Percentiles rank a stretch among this genome's conserved stretches.
Conservation (phyloP, 2,888 invertebrate genomes). For the Xestia rhomboidea region DNA sequence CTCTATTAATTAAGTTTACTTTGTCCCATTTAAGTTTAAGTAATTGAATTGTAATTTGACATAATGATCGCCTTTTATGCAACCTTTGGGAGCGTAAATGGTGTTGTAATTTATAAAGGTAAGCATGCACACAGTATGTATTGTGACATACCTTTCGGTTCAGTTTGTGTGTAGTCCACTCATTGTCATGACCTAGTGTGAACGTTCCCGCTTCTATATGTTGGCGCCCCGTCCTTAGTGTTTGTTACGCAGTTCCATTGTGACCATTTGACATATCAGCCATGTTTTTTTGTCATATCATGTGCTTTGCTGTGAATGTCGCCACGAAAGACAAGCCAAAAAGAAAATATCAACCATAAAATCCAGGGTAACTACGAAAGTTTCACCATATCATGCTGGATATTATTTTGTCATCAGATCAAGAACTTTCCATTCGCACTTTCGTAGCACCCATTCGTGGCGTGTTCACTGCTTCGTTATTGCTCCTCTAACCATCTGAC, state of each 20-base stretch:
- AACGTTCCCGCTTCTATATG: slow-evolving; percentile 64
- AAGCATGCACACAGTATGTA: slow-evolving; percentile 90
- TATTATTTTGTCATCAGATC: slow-evolving; percentile 40
- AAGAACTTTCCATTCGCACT: slow-evolving; percentile 33
- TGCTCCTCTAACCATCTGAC: slow-evolving; percentile 22
- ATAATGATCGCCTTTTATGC: slow-evolving; percentile 90
- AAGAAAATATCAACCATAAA: neutral
- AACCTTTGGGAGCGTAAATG: slow-evolving; percentile 90
- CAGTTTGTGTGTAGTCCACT: slow-evolving; percentile 70
- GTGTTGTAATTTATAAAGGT: slow-evolving; percentile 90
- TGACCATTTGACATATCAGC: slow-evolving; percentile 55
- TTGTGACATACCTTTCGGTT: slow-evolving; percentile 73
- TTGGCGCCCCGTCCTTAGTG: slow-evolving; percentile 58
- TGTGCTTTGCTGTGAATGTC: slow-evolving; percentile 57
- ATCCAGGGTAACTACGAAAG: slow-evolving; percentile 44
- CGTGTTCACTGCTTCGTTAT: slow-evolving; percentile 56
- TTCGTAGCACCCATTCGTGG: slow-evolving; percentile 48
- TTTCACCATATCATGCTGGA: slow-evolving; percentile 48
- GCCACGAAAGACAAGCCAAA: slow-evolving; percentile 40
- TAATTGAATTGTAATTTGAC: slow-evolving; percentile 88
- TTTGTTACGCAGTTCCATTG: slow-evolving; percentile 58
- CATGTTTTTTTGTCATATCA: slow-evolving; percentile 62
- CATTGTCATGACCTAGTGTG: slow-evolving; percentile 65
- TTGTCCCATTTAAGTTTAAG: slow-evolving; percentile 87
- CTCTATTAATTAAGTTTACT: slow-evolving; percentile 84